Percentiles rank a stretch among this genome's conserved stretches.
phyloP scores from a whole-genome alignment of 2,113 vertebrate genomes.

The Argyrosomus japonicus region DNA sequence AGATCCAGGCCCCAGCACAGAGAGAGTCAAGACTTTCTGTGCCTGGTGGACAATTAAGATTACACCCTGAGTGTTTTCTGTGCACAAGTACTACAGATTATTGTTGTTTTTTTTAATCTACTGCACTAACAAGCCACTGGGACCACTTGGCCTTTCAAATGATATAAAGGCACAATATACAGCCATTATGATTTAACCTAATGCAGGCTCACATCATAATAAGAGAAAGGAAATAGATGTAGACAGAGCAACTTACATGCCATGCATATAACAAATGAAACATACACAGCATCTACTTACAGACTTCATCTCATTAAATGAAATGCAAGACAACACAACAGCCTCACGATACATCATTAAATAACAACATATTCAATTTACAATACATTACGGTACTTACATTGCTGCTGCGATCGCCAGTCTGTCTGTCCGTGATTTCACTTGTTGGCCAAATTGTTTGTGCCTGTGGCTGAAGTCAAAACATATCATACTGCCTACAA shows the following conservation, averaged over 20 bases:
- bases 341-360: slow-evolving; percentile 29
- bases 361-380: slow-evolving; percentile 39
- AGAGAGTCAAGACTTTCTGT: slow-evolving; percentile 42
- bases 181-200: slow-evolving; percentile 61
- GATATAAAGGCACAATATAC: slow-evolving; percentile 45
- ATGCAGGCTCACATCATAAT: slow-evolving; percentile 37
- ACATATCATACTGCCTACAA: slow-evolving; percentile 35
- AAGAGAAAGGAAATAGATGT: slow-evolving; percentile 43
- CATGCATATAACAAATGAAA: slow-evolving; percentile 41
- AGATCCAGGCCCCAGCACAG: slow-evolving; percentile 47
- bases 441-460: slow-evolving; percentile 53
- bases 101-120: slow-evolving; percentile 37
- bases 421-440: slow-evolving; percentile 53
- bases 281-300: slow-evolving; percentile 35
- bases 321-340: slow-evolving; percentile 37
- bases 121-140: slow-evolving; percentile 48
- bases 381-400: slow-evolving; percentile 66
- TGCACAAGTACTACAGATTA: slow-evolving; percentile 29
- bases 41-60: slow-evolving; percentile 45
- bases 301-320: slow-evolving; percentile 45
- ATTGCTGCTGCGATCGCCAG: slow-evolving; percentile 21
- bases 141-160: slow-evolving; percentile 58
- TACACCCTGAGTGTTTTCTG: slow-evolving; percentile 39
- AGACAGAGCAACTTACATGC: slow-evolving; percentile 13
- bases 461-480: slow-evolving; percentile 28